These are phyloP conservation scores for Jaculus jaculus DNA, from an alignment of 2,113 vertebrate species.

Conservation along the genomic window DNA sequence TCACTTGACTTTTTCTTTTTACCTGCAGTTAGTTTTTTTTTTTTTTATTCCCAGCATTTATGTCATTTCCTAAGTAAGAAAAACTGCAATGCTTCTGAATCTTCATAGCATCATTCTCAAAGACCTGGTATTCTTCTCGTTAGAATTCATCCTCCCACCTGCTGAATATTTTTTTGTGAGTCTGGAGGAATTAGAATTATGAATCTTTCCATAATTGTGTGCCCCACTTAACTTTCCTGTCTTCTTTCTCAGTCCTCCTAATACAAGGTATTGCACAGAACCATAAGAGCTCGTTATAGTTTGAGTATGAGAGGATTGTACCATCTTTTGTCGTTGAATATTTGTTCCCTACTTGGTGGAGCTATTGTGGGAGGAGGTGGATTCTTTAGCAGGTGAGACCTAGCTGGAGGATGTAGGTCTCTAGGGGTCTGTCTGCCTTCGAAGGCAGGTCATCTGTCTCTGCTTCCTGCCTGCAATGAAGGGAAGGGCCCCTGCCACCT, in stretches of 20 bases:
- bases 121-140: neutral
- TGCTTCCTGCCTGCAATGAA: neutral
- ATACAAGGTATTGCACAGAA: neutral
- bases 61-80: neutral
- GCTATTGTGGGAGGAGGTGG: neutral
- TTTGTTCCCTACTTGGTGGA: neutral
- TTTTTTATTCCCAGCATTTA: neutral
- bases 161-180: neutral
- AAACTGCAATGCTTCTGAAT: neutral
- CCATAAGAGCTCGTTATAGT: neutral
- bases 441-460: neutral
- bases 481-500: neutral
- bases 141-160: neutral
- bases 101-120: neutral
- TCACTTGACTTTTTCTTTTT: neutral
- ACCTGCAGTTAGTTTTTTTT: conserved; percentile 9
- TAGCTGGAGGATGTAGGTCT: neutral
- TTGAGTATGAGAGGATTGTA: neutral
- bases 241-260: neutral
- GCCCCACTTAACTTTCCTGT: neutral
- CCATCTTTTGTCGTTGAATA: neutral
- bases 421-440: neutral
- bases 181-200: neutral
- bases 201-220: neutral
- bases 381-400: neutral